Evolutionary conservation across 2,113 vertebrate species (phyloP), one percentile per base, ranked within the genome.

Genomic region (Ageneiosus marmoratus): DNA sequence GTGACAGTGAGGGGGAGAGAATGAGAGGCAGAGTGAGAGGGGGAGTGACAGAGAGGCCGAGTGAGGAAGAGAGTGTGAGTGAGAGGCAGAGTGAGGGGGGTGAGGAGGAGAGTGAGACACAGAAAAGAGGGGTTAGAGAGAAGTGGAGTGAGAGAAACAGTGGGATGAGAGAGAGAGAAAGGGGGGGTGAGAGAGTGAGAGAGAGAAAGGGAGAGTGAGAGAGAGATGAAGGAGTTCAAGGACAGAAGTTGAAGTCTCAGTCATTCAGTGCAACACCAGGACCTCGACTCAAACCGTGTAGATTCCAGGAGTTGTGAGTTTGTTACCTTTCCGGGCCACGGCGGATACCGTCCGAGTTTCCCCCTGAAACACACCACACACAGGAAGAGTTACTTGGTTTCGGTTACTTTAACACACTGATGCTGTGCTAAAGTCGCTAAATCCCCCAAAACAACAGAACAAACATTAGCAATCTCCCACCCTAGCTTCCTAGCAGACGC

Each of bases 261-360:
- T 0, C 37, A 13, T 24, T 24, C 8, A 24, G 20, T 69, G 67
- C 12, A 34, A 46, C 46, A 51, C 6, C 46, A 74, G 72, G 2
- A 7, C 6, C n/a, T 1, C 0, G 4, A 32, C n/a, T 51, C 55
- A 5, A 53, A 2, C 41, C 9, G 56, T 27, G 53, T 46, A 76
- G 70, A 72, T 24, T 53, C n/a, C 32, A 65, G 22, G 18, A 27
- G 46, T 50, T 24, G 37, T 13, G 46, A 15, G 24, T 48, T 50
- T 88, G 93, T 95, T 87, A 99, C 98, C 97, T 99, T 99, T 89
- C 98, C 98, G 1, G 98, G 98, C 98, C 98, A 99, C 74, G 98
- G 98, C 89, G 98, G 98, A 85, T 99, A 99, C 29, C 97, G 94
- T 63, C 98, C 98, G 60, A 99, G 94, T 90, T 99, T 99, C 24